Evolutionary conservation across 2,888 invertebrate species (phyloP), one percentile per base, ranked within the genome.

Genomic region (Salpingus planirostris): DNA sequence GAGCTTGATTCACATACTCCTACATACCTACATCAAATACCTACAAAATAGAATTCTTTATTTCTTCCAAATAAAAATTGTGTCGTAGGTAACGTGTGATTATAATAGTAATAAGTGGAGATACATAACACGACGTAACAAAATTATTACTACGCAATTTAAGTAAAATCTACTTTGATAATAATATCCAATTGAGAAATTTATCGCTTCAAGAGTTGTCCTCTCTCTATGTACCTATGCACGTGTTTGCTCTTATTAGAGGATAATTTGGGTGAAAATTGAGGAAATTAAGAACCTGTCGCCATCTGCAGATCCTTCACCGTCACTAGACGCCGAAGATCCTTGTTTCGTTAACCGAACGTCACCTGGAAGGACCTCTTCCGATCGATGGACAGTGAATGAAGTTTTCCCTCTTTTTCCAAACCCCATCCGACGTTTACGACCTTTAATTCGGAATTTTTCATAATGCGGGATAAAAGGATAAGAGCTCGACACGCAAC

Each of bases 341-440:
- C 89, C 85, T 61, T 90, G 86, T 62, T 68, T 65, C 60, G 70
- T 67, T 52, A 74, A 73, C 45, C 79, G 70, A 61, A 79, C 76
- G 67, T 90, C 90, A 56, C 87, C 85, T 49, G 92, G 92, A 57
- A 85, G 80, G 61, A 96, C 90, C 70, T 96, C 96, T 73, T 96
- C 96, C 68, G 95, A 95, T 70, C 96, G 85, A 74, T 95, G 93
- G 65, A 96, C 90, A 69, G 91, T 91, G 76, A 92, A 89, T 64
- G 91, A 90, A 70, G 87, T 89, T 76, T 90, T 89, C 65, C 89
- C 90, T 73, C 87, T 85, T 73, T 86, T 84, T 69, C 91, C 91
- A 73, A 89, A 90, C 71, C 88, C 88, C 81, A 90, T 84, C 71
- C 90, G 79, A 73, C 90, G 77, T 76, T 89, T 90, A 65, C 89